Evolutionary conservation across 2,888 invertebrate genomes (phyloP), one percentile per base, ranked within the genome.

Genomic region (Fissipunctia ypsillon): DNA sequence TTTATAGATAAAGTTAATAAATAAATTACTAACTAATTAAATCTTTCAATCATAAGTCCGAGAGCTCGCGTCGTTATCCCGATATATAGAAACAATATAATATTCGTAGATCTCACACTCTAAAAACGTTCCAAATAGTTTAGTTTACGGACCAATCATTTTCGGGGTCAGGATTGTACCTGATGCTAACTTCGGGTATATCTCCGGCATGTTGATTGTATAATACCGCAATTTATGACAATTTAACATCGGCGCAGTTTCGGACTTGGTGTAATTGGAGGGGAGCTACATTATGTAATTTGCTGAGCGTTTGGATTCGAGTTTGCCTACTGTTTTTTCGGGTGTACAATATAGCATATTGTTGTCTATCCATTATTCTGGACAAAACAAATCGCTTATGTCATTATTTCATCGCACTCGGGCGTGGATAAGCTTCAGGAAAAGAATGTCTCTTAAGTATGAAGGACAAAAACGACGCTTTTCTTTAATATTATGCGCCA

Each of bases 231-330:
- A 61, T 66, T 66, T 61, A 68, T 52, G 25, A 41, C 61, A 31
- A 57, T 56, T n/a, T 75, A 31, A 63, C 56, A 57, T 66, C 63
- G 61, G 63, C 28, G 31, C 22, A 69, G 59, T 10, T 50, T 28
- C 16, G 25, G 38, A 31, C 45, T 10, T 16, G 19, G n/a, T 41
- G 54, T 60, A 50, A 78, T 78, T 57, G 70, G 60, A 57, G 48
- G 73, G 54, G 57, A 67, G 45, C n/a, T 31, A 48, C 52, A 59
- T 22, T 66, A 60, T n/a, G 22, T 59, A 31, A 22, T 6, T 31
- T 22, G 3, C 7, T 14, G 22, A 57, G 22, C 22, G 57, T 35
- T 22, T 22, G 31, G 19, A 22, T 48, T 48, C n/a, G n/a, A 50
- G 50, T 50, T 22, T 48, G 9, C 48, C 22, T 38, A 9, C 9